A percentile compares a stretch with the other conserved stretches of the same genome.
Evolutionary conservation across 2,113 vertebrate species (phyloP).

Genomic region (Cynocephalus volans): DNA sequence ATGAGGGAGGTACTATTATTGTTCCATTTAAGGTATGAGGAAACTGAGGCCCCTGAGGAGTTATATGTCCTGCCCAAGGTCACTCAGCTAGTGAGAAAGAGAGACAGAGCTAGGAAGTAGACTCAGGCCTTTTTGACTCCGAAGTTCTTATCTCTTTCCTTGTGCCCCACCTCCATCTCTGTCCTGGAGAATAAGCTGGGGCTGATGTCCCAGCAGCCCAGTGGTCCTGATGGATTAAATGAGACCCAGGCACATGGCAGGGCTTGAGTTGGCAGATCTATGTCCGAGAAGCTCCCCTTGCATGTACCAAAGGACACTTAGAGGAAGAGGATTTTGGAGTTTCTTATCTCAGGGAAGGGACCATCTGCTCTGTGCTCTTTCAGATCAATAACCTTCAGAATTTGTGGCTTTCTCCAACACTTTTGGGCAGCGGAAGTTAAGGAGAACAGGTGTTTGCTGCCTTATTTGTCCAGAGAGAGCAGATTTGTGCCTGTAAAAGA

Average conservation of each 20-base stretch:
- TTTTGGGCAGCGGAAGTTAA: constrained; percentile 13
- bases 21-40: not conserved
- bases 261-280: not conserved
- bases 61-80: not conserved
- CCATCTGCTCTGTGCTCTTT: constrained; percentile 62
- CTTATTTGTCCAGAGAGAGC: not conserved
- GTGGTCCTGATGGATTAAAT: not conserved
- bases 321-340: not conserved
- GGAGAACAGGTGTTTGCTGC: not conserved
- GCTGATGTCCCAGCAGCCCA: not conserved
- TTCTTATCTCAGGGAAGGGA: constrained; percentile 17
- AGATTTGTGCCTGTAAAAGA: not conserved
- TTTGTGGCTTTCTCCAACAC: not conserved
- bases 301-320: not conserved
- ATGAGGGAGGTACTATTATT: not conserved
- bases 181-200: not conserved
- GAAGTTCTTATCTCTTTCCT: not conserved
- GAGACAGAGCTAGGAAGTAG: not conserved
- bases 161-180: not conserved
- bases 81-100: not conserved
- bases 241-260: constrained; percentile 4
- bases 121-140: not conserved
- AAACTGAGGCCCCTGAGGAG: not conserved
- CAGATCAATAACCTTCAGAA: constrained; percentile 35
- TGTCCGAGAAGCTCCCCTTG: constrained; percentile 39